Percentiles rank a stretch among this genome's conserved stretches.
Conservation (phyloP, 2,888 invertebrate genomes). For the Tineola bisselliella region DNA sequence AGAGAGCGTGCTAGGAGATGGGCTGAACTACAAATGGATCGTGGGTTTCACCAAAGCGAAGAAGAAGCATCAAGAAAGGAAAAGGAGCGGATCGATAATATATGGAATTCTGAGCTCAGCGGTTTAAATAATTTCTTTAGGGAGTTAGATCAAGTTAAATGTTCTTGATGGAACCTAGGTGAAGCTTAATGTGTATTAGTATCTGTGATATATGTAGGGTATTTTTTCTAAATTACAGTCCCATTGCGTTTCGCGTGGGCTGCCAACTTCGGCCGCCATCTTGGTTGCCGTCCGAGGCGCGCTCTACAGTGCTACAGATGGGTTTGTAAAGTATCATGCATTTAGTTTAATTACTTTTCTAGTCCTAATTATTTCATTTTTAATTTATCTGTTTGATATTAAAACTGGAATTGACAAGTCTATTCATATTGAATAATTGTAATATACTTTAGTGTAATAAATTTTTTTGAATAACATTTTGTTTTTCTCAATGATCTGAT, state of each 20-base stretch:
- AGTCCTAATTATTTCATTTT: conserved; percentile 3
- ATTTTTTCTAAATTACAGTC: conserved; percentile 67
- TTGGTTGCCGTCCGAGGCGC: conserved; percentile 67
- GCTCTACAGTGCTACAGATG: conserved; percentile 69
- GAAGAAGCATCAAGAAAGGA: conserved; percentile 53
- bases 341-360: conserved; percentile 31
- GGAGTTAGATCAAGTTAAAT: conserved; percentile 69
- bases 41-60: conserved; percentile 53
- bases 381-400: not conserved
- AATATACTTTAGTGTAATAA: conserved; percentile 65
- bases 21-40: conserved; percentile 64
- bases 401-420: conserved; percentile 27
- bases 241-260: conserved; percentile 68
- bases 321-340: conserved; percentile 69
- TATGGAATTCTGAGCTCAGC: conserved; percentile 70
- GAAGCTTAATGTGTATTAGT: conserved; percentile 42
- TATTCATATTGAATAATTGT: conserved; percentile 68
- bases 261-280: conserved; percentile 38
- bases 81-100: conserved; percentile 53
- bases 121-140: conserved; percentile 74
- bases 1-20: conserved; percentile 70
- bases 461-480: conserved; percentile 20
- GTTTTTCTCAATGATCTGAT: conserved; percentile 34
- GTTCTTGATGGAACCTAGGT: conserved; percentile 41
- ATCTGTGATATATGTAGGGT: conserved; percentile 64